Conservation (phyloP, 2,113 vertebrate species). For the Leuciscus idus region DNA sequence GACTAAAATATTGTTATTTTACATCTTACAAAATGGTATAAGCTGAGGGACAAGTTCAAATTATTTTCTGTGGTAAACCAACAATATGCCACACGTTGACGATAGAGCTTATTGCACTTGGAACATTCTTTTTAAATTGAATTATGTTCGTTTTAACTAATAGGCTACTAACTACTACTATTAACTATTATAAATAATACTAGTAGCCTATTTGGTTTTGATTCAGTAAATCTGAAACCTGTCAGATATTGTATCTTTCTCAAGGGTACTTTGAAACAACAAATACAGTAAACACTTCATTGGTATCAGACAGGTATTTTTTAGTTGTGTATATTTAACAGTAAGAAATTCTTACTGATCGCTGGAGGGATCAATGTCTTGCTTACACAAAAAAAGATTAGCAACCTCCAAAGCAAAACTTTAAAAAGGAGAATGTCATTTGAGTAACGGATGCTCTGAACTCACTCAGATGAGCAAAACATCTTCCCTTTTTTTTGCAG, state of each 20-base stretch:
- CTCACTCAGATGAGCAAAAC: neutral
- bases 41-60: neutral
- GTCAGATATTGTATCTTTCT: neutral
- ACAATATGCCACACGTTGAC: neutral
- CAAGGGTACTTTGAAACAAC: neutral
- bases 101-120: neutral
- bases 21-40: neutral
- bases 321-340: neutral
- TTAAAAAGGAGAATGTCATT: neutral
- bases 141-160: neutral
- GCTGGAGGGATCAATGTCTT: constrained; percentile 2
- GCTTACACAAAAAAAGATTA: neutral
- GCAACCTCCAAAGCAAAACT: neutral
- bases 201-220: neutral
- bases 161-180: too few relatives aligned
- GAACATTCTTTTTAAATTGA: neutral
- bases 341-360: neutral
- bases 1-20: neutral
- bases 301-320: neutral
- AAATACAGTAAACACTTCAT: neutral
- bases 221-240: neutral
- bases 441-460: neutral
- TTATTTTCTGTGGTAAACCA: neutral
- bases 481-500: neutral
- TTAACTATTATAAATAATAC: neutral